Conservation (phyloP, 2,797 vertebrate genomes). For the Echeneis naucrates region DNA sequence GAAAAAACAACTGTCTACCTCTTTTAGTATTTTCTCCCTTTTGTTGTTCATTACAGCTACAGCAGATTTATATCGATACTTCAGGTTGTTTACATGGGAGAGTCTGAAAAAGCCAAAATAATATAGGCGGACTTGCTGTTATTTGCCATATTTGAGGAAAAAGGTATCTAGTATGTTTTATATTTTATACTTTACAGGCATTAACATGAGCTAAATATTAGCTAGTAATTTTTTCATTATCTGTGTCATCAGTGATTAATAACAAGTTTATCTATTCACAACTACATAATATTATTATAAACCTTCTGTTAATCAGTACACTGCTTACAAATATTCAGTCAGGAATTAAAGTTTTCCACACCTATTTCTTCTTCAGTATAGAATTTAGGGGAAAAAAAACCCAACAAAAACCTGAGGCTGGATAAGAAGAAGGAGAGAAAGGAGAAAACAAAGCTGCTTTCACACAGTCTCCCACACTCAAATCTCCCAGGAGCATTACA, state of each 20-base stretch:
- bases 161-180: too few species aligned
- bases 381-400: background rate
- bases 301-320: too few species aligned
- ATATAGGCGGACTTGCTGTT: too few species aligned
- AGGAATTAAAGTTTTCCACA: background rate
- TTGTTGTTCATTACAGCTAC: slow-evolving; percentile 20
- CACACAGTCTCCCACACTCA: slow-evolving; percentile 5
- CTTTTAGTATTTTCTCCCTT: slow-evolving; percentile 20
- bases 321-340: background rate
- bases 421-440: background rate
- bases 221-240: too few species aligned
- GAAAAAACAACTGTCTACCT: background rate
- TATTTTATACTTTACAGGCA: too few species aligned
- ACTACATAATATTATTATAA: too few species aligned
- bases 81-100: slow-evolving; percentile 1
- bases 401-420: background rate
- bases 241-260: too few species aligned
- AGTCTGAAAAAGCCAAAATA: background rate
- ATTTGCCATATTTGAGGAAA: too few species aligned
- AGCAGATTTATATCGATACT: slow-evolving; percentile 6
- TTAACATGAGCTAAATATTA: too few species aligned
- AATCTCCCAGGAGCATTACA: slow-evolving; percentile 43
- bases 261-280: too few species aligned
- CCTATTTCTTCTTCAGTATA: background rate
- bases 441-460: background rate